A percentile compares a stretch with the other conserved stretches of the same genome.
Evolutionary conservation across 2,888 invertebrate genomes (phyloP).

Genomic region (Tineola bisselliella): DNA sequence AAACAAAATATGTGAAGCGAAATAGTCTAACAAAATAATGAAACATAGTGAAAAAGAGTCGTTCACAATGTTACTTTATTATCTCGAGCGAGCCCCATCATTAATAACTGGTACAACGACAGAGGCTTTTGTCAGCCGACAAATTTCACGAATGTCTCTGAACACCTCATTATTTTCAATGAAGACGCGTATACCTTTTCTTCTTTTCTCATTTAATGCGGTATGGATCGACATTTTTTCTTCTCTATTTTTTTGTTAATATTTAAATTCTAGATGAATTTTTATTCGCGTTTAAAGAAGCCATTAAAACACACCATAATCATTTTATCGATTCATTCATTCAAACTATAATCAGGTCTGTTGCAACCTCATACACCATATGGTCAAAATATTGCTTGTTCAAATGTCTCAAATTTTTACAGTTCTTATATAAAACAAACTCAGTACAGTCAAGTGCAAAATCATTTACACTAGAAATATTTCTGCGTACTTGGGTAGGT

Average conservation of each 20-base stretch:
- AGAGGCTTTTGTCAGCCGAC: conserved; percentile 30
- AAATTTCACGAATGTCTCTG: conserved; percentile 28
- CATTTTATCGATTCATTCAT: too few relatives aligned
- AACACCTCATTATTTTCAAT: conserved; percentile 43
- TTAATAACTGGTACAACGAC: conserved; percentile 36
- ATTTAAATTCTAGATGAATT: background rate
- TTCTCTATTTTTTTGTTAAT: background rate
- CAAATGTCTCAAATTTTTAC: too few relatives aligned
- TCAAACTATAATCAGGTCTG: too few relatives aligned
- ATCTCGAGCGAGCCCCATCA: conserved; percentile 28
- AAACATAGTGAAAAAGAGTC: conserved; percentile 28
- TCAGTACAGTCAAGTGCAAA: too few relatives aligned
- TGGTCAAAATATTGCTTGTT: too few relatives aligned
- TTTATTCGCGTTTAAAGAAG: too few relatives aligned
- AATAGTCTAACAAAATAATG: conserved; percentile 14
- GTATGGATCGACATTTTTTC: background rate
- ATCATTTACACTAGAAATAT: too few relatives aligned
- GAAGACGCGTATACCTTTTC: conserved; percentile 25
- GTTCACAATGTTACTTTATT: conserved; percentile 40
- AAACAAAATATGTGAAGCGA: background rate
- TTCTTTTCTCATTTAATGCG: background rate
- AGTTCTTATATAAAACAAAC: too few relatives aligned
- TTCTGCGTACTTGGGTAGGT: too few relatives aligned
- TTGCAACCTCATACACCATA: too few relatives aligned
- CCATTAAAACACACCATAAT: too few relatives aligned